A percentile compares a stretch with the other conserved stretches of the same genome.
phyloP scores from a whole-genome alignment of 2,797 vertebrate species.

The Anableps anableps region DNA sequence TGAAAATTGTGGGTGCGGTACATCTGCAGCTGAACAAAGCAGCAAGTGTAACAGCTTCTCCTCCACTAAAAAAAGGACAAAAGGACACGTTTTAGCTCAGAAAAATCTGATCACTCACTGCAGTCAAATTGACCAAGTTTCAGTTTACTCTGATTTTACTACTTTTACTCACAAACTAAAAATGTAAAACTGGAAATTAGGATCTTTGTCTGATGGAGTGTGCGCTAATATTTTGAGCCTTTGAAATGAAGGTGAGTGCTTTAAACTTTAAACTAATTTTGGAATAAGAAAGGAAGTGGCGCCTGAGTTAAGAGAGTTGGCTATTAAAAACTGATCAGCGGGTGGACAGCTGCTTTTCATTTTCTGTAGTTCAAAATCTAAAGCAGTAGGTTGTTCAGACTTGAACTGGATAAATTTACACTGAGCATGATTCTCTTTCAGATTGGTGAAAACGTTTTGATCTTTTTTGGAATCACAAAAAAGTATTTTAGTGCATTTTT shows the following conservation, averaged over 20 bases:
- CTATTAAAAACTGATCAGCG: neutral
- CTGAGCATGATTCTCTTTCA: neutral
- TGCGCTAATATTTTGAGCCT: neutral
- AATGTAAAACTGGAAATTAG: neutral
- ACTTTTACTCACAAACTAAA: neutral
- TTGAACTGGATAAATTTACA: neutral
- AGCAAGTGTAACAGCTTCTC: neutral
- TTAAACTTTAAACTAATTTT: neutral
- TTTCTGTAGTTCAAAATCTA: neutral
- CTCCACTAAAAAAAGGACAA: neutral
- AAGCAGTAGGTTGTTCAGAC: neutral
- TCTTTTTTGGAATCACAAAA: neutral
- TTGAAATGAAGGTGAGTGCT: neutral
- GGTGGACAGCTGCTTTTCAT: neutral
- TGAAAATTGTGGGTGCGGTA: conserved; percentile 52
- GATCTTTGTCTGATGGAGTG: neutral
- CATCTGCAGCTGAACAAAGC: conserved; percentile 44
- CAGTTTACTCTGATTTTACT: neutral
- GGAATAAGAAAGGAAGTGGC: neutral
- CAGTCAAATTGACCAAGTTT: neutral
- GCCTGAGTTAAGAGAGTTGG: neutral
- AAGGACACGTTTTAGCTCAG: neutral
- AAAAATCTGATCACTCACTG: neutral
- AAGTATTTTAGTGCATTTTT: neutral
- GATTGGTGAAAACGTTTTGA: neutral